Evolutionary conservation across 2,888 invertebrate species (phyloP).

Genomic region (Mimachlamys varia): DNA sequence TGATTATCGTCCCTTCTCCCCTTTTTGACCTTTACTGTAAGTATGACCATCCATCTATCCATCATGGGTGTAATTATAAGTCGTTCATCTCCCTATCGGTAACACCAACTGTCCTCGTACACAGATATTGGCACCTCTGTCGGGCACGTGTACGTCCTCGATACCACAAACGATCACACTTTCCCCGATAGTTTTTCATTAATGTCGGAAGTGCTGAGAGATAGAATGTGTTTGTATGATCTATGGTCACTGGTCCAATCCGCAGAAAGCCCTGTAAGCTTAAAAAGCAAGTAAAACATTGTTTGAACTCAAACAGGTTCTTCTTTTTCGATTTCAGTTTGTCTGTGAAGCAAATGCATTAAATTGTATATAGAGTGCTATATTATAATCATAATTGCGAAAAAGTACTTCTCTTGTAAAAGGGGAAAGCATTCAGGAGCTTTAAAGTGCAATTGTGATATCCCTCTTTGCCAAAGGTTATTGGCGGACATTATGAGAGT

Average conservation of each 20-base stretch:
- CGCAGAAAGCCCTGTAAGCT: background rate
- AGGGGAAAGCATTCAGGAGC: too few species aligned
- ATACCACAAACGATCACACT: background rate
- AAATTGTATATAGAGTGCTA: too few species aligned
- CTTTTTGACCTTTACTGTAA: background rate
- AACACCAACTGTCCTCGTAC: slow-evolving; percentile 7
- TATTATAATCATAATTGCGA: too few species aligned
- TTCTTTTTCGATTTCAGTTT: too few species aligned
- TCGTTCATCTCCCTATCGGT: background rate
- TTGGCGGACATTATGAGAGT: too few species aligned
- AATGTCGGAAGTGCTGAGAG: background rate
- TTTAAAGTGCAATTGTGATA: too few species aligned
- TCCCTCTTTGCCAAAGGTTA: too few species aligned
- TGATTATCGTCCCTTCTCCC: background rate
- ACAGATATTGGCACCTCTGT: background rate
- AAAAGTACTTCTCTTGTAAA: too few species aligned
- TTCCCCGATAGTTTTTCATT: background rate
- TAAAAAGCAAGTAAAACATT: background rate
- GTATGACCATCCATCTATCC: background rate
- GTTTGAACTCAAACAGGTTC: too few species aligned
- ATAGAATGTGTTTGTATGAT: background rate
- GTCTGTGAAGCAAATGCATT: too few species aligned
- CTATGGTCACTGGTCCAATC: background rate
- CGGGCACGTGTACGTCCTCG: background rate
- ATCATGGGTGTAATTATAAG: background rate